phyloP scores from a whole-genome alignment of 64 coral and sea anemone genomes.

The Platygyra sinensis region DNA sequence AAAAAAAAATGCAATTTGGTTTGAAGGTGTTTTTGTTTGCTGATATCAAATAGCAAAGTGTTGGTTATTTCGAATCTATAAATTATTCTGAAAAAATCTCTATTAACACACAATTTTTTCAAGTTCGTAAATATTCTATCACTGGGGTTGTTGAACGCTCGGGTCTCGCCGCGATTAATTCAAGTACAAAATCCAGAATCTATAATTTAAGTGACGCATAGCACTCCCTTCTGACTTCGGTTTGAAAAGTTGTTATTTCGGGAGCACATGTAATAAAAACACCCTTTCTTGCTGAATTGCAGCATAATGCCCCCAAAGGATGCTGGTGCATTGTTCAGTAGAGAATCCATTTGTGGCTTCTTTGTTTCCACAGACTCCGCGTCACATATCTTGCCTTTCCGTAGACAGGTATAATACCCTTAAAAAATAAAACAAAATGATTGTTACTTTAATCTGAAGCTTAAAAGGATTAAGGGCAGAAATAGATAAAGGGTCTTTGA shows the following conservation, averaged over 20 bases:
- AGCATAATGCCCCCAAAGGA: slow-evolving; percentile 83
- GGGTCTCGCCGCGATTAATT: too few species aligned
- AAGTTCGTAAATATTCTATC: too few species aligned
- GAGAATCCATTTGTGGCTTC: slow-evolving; percentile 61
- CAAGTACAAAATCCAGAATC: background rate
- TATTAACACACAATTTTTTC: too few species aligned
- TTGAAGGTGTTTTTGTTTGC: too few species aligned
- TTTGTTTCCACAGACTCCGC: slow-evolving; percentile 74
- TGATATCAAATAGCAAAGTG: too few species aligned
- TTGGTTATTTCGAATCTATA: too few species aligned
- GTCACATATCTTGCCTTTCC: background rate
- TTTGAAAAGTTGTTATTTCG: slow-evolving; percentile 99
- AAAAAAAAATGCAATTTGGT: too few species aligned
- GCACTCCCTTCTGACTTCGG: slow-evolving; percentile 94
- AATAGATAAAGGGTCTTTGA: background rate
- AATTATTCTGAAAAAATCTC: too few species aligned
- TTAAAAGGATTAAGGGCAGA: too few species aligned
- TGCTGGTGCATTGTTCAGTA: slow-evolving; percentile 91
- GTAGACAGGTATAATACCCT: slow-evolving; percentile 81
- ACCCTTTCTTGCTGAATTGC: slow-evolving; percentile 56
- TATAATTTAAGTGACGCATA: slow-evolving; percentile 57
- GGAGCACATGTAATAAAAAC: slow-evolving; percentile 82
- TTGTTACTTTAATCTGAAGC: background rate
- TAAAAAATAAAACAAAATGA: background rate
- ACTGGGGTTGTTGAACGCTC: background rate